Evolutionary conservation across 2,113 vertebrate genomes (phyloP), one percentile per base, ranked within the genome.

Genomic region (Mionectes macconnelli): DNA sequence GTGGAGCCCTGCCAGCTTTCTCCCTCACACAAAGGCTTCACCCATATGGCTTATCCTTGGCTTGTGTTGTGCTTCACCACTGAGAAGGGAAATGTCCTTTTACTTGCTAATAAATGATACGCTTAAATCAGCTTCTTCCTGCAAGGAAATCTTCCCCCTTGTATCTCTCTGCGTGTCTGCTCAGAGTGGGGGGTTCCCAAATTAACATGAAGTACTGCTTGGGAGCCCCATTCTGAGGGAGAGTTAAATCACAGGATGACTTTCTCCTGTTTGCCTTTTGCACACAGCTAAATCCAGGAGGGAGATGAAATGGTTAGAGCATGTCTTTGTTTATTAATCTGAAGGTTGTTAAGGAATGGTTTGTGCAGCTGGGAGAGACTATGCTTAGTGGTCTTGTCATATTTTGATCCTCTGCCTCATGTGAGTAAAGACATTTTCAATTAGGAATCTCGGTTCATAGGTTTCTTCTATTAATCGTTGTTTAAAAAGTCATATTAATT

Each of bases 401-500:
- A 9, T 63, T 93, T 81, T 63, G 74, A 60, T 91, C 81, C 66
- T 89, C 69, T 78, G 84, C 56, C 53, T 93, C 28, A 1, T 91
- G 76, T 42, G 57, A 56, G 57, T 39, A 89, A 81, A 92, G 80
- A 44, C 59, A 74, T 80, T 93, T 92, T 88, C 85, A 92, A 59
- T 90, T 74, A 95, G 70, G 37, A 80, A 39, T 68, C 69, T 8
- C 1, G 10, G 95, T 82, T 95, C 49, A 2, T 31, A 64, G 56
- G 52, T 75, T 82, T 74, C 56, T 89, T 89, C 72, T 79, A 84
- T 79, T 89, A 87, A 72, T 49, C 0, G 1, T 89, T 89, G 86
- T 62, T 92, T 90, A n/a, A 86, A 94, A 89, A 73, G 45, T 68
- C 45, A 6, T 17, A 72, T 91, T 95, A 87, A 89, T 91, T 78